Percentiles rank a stretch among this genome's conserved stretches.
Evolutionary conservation across 2,888 invertebrate genomes (phyloP).

Genomic region (Uloborus plumipes): DNA sequence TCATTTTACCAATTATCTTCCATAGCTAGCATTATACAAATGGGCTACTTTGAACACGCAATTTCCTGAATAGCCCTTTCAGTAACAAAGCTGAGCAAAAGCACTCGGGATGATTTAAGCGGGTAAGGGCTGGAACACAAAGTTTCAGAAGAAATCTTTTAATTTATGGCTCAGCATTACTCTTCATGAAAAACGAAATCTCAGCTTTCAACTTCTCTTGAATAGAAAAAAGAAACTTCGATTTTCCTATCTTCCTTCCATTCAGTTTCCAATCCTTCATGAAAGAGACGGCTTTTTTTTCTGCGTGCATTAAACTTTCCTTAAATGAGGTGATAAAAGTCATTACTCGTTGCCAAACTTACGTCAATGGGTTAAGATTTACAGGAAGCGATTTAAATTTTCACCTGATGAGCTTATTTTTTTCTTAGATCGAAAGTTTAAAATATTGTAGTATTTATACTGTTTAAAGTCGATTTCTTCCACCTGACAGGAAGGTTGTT

Average conservation of each 20-base stretch:
- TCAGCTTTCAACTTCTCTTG: slow-evolving; percentile 11
- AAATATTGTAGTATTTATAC: too few species aligned
- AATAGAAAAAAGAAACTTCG: slow-evolving; percentile 22
- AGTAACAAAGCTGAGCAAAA: slow-evolving; percentile 29
- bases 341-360: slow-evolving; percentile 39
- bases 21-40: slow-evolving; percentile 1
- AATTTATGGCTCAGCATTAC: slow-evolving; percentile 46
- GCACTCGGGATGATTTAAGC: slow-evolving; percentile 35
- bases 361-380: slow-evolving; percentile 32
- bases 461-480: too few species aligned
- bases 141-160: slow-evolving; percentile 40
- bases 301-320: slow-evolving; percentile 41
- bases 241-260: slow-evolving; percentile 37
- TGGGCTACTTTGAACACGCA: too few species aligned
- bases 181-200: slow-evolving; percentile 39
- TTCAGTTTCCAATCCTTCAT: slow-evolving; percentile 40
- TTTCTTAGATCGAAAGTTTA: too few species aligned
- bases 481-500: too few species aligned
- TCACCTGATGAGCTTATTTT: not conserved
- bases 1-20: not conserved
- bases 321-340: slow-evolving; percentile 57
- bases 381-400: slow-evolving; percentile 31
- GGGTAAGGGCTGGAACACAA: slow-evolving; percentile 5
- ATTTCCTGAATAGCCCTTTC: not conserved
- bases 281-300: slow-evolving; percentile 10